Evolutionary conservation across 1,140 invertebrate species (phyloP), one percentile per base, ranked within the genome.

Genomic region (Bombus pascuorum): DNA sequence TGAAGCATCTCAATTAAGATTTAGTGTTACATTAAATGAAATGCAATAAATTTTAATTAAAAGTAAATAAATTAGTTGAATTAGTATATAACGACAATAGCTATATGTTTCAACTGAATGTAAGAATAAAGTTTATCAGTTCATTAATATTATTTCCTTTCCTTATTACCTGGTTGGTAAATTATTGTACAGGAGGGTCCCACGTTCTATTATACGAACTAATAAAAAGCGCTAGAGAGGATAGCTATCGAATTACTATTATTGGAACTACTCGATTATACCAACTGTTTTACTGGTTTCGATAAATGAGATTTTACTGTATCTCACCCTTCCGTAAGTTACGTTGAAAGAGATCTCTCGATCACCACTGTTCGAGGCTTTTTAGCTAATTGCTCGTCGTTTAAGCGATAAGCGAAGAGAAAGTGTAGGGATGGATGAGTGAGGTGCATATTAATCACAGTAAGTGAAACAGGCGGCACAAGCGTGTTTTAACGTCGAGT

Each of bases 351-450:
- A 62, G 28, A 73, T 39, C 71, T 10, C 37, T 22, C 57, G 3
- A n/a, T 13, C 8, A 2, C 62, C 22, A 47, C 42, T 59, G 22
- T 37, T 18, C 34, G 0, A 18, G 9, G 71, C 71, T 65, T 82
- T 82, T 75, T 74, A 75, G 81, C 53, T 82, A 82, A 82, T 82
- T 82, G 81, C 71, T 18, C n/a, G 53, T 28, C 65, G 65, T n/a
- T 70, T 66, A n/a, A 79, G 25, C 77, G 59, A 42, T 25, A 32
- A 25, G 28, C 9, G 18, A 32, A 18, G 10, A 34, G 32, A 44
- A n/a, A 62, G 3, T 13, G 59, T 13, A 25, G 4, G 9, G 71
- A 10, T 25, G 22, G 4, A n/a, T 15, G 59, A 12, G 9, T 0
- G 39, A 18, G 10, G 18, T 71, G 53, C 25, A 13, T 37, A 82